phyloP scores from a whole-genome alignment of 2,113 vertebrate species.

The Chamaetylas fuelleborni region DNA sequence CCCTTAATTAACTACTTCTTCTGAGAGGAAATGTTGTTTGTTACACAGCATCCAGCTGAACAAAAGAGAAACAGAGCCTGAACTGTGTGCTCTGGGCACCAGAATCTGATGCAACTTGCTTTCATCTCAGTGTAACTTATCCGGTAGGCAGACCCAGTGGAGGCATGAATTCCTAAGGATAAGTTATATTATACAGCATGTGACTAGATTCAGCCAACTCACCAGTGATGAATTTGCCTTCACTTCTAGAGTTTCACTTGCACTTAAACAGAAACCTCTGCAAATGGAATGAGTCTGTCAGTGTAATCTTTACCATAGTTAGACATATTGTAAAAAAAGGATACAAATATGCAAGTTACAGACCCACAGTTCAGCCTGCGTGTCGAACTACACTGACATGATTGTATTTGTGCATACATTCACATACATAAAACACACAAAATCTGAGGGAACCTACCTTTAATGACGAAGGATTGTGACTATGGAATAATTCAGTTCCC shows the following conservation, averaged over 20 bases:
- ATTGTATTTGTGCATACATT: not conserved
- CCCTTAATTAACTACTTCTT: constrained; percentile 13
- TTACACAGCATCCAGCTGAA: constrained; percentile 36
- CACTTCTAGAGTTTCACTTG: constrained; percentile 39
- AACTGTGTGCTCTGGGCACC: constrained; percentile 27
- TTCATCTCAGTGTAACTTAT: constrained; percentile 56
- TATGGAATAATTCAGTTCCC: not conserved
- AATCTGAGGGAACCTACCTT: not conserved
- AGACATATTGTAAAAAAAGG: not conserved
- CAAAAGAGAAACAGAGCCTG: constrained; percentile 24
- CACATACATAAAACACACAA: not conserved
- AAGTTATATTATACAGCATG: constrained; percentile 53
- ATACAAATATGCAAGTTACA: not conserved
- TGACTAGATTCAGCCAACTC: constrained; percentile 63
- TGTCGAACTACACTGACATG: not conserved
- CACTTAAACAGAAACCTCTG: constrained; percentile 36
- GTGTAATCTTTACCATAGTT: constrained; percentile 34
- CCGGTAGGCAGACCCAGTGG: constrained; percentile 60
- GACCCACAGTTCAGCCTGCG: not conserved
- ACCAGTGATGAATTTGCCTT: constrained; percentile 55
- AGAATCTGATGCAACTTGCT: constrained; percentile 55
- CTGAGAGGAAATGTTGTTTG: not conserved
- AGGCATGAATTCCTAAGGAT: constrained; percentile 71
- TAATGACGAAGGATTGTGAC: not conserved
- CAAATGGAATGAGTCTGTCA: not conserved